These are phyloP conservation scores for Acanthosepion pharaonis DNA, from an alignment of 2,888 invertebrate species.

Conservation along the genomic window DNA sequence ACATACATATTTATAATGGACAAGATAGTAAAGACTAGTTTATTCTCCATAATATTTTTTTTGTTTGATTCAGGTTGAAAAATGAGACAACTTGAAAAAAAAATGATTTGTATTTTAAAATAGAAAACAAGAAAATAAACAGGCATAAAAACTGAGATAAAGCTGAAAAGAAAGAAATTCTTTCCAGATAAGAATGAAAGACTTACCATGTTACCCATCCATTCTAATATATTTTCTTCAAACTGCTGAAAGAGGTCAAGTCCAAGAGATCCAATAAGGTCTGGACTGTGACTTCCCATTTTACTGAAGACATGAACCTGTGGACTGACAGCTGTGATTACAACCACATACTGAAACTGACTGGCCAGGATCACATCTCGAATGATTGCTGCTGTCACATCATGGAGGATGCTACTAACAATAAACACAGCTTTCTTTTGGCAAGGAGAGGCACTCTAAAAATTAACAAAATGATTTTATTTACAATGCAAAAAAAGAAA, in stretches of 20 bases:
- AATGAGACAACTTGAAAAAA: no score
- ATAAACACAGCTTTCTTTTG: slow-evolving; percentile 78
- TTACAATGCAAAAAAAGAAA: no score
- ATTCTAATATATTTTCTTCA: slow-evolving; percentile 76
- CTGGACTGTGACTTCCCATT: slow-evolving; percentile 72
- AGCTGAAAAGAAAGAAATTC: no score
- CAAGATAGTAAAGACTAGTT: no score
- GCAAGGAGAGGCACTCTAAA: not conserved
- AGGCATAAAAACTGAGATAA: no score
- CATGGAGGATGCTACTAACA: slow-evolving; percentile 78
- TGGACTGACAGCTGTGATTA: slow-evolving; percentile 79
- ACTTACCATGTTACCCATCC: slow-evolving; percentile 80
- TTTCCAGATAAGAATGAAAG: no score
- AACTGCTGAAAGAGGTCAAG: slow-evolving; percentile 71
- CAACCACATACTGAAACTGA: slow-evolving; percentile 79
- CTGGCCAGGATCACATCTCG: slow-evolving; percentile 80
- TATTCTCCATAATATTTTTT: no score
- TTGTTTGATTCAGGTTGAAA: no score
- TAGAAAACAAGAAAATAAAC: no score
- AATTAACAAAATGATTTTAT: not conserved
- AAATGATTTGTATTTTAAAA: no score
- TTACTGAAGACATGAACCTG: slow-evolving; percentile 77
- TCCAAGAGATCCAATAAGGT: slow-evolving; percentile 57
- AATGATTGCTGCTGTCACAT: slow-evolving; percentile 78
- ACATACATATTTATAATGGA: no score